Percentiles rank a stretch among this genome's conserved stretches.
Evolutionary conservation across 2,113 vertebrate genomes (phyloP).

Genomic region (Cavia porcellus): DNA sequence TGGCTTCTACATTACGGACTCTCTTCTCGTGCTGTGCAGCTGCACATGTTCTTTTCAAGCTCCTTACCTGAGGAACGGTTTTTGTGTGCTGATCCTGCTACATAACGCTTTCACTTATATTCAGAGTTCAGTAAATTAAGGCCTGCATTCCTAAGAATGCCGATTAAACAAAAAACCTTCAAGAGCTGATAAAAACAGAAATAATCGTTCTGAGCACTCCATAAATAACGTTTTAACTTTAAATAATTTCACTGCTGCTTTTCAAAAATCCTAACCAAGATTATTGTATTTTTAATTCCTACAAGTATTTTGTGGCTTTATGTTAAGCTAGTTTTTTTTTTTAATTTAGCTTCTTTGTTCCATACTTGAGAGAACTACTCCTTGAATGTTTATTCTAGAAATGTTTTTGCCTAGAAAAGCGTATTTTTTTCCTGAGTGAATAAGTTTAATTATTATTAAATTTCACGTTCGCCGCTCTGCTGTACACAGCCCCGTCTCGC

Average conservation of each 20-base stretch:
- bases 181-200: slow-evolving; percentile 46
- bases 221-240: neutral
- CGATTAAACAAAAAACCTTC: slow-evolving; percentile 1
- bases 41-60: neutral
- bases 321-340: neutral
- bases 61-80: neutral
- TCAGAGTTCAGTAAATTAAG: slow-evolving; percentile 62
- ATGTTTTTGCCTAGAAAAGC: neutral
- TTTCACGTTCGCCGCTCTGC: neutral
- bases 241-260: neutral
- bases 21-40: neutral
- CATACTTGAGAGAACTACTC: neutral
- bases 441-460: neutral
- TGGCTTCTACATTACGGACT: neutral
- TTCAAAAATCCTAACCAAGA: slow-evolving; percentile 4
- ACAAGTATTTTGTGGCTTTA: neutral
- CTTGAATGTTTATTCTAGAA: slow-evolving; percentile 13
- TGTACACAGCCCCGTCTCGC: neutral
- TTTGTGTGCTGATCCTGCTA: neutral
- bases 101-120: slow-evolving; percentile 23
- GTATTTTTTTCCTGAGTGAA: neutral
- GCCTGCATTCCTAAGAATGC: slow-evolving; percentile 43
- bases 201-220: neutral
- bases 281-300: neutral
- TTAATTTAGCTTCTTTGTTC: slow-evolving; percentile 3